Base-by-base conservation (phyloP, 2,888 invertebrate species). In the Erebia aethiops region DNA sequence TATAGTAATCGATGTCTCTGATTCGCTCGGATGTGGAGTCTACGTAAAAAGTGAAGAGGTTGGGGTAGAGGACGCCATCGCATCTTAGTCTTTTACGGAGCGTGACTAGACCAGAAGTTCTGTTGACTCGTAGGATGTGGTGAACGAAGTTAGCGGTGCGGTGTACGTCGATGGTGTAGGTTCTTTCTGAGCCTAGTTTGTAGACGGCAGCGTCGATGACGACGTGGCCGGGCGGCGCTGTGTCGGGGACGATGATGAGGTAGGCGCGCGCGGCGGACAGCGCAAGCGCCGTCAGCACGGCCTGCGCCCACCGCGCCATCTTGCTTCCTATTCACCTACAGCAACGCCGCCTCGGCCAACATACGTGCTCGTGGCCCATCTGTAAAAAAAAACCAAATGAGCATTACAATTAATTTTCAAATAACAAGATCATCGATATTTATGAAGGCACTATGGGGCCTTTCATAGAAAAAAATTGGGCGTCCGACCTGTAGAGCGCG, bases 111-210 rank as follows among this genome's bases (percentile, higher is more conserved):
- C 97, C 98, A 75, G 95, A 95, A 80, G 95, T 95, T 70, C 95
- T 94, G 87, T 97, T 96, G 71, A 98, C 97, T 78, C 95, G 92
- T 70, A 98, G 94, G 77, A 98, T 94, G 82, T 96, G 96, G 79
- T 96, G 95, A 16, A 98, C 97, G 88, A 97, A 97, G 85, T 96
- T 95, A 1, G 97, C 97, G 18, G 97, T 97, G 81, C 97, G 95
- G 79, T 97, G 96, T 67, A 95, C 94, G 85, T 97, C 97, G 76
- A 97, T 96, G 84, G 95, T 95, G 89, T 98, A 98, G 79, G 94
- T 95, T 63, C 97, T 94, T 81, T 96, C 96, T 13, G 97, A 97
- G 77, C 97, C 97, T 67, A 97, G 94, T 81, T 96, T 96, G 77
- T 96, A 96, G 66, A 97, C 96, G 56, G 97, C 97, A 43, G 97